Base-by-base conservation (phyloP, 2,888 invertebrate genomes). In the Coenonympha glycerion region DNA sequence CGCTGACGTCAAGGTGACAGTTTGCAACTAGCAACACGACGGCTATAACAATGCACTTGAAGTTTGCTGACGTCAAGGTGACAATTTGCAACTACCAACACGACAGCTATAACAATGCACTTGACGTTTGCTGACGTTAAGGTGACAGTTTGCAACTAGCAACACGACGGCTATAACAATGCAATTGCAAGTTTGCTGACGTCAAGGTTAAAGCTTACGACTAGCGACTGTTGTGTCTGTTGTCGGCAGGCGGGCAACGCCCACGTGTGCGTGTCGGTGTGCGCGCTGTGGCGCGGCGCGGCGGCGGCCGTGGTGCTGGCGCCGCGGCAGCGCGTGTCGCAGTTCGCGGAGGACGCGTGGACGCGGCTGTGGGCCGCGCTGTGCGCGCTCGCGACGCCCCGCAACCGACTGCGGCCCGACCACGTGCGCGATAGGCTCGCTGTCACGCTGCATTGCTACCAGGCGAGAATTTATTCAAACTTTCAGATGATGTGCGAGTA, bases 271-370 rank as follows among this genome's bases (percentile, higher is more conserved):
- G 90, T 94, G 37, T 91, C 91, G 1, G 83, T 93, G 57, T 94
- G 94, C 77, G 90, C 91, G 59, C 81, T 95, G 44, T 94, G 93
- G 91, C 94, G 93, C 69, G 93, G 94, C 8, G 90, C 92, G 33
- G 60, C 57, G 36, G 57, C 62, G 18, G 94, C 93, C 77, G 95
- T 95, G 91, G 85, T 96, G 41, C 80, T 95, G 46, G 93, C 95
- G 2, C 95, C 95, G 1, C 92, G 94, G 49, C 95, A 95, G 76
- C 89, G 95, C 55, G 89, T 95, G 39, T 90, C 92, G n/a, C 94
- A 94, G 50, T 95, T 94, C 76, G 88, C 92, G 44, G 91, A 91
- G 56, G 95, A 95, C 76, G 90, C 93, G 65, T 95, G 95, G 95
- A 94, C 94, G 31, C 89, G 92, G 56, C 79, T 95, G 60, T 95